Evolutionary conservation across 1,140 invertebrate genomes (phyloP).

Genomic region (Helicorthomorpha holstii): DNA sequence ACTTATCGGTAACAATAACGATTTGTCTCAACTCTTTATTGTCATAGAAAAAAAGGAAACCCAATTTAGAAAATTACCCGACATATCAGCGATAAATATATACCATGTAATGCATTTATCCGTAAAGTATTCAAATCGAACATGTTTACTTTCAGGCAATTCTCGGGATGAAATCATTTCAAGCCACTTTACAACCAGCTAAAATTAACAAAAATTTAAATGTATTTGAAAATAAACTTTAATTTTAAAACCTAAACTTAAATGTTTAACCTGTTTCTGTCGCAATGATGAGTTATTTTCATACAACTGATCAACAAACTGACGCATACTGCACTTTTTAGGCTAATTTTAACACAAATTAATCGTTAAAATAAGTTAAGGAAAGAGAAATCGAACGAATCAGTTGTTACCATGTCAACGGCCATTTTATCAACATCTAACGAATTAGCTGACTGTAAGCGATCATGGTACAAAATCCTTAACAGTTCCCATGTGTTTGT

Average conservation of each 20-base stretch:
- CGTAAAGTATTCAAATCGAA: constrained; percentile 48
- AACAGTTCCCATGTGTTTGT: constrained; percentile 1
- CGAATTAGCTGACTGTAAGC: not conserved
- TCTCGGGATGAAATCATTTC: constrained; percentile 59
- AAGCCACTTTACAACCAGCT: constrained; percentile 81
- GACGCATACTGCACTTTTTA: constrained; percentile 39
- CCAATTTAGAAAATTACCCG: not conserved
- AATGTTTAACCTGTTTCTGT: constrained; percentile 29
- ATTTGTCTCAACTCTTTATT: too few relatives aligned
- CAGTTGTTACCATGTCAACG: not conserved
- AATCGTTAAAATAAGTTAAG: not conserved
- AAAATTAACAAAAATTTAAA: constrained; percentile 32
- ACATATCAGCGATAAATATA: constrained; percentile 7
- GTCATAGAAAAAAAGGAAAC: not conserved
- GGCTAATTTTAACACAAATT: constrained; percentile 7
- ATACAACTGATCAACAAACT: constrained; percentile 39
- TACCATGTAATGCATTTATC: constrained; percentile 57
- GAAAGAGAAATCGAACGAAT: not conserved
- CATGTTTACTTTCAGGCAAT: constrained; percentile 36
- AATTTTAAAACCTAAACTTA: constrained; percentile 2
- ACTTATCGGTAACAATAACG: too few relatives aligned
- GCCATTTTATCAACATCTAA: not conserved
- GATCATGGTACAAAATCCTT: not conserved
- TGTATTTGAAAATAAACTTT: not conserved
- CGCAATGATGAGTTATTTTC: constrained; percentile 46